phyloP scores from a whole-genome alignment of 2,888 invertebrate genomes.

The Heliconius erato region DNA sequence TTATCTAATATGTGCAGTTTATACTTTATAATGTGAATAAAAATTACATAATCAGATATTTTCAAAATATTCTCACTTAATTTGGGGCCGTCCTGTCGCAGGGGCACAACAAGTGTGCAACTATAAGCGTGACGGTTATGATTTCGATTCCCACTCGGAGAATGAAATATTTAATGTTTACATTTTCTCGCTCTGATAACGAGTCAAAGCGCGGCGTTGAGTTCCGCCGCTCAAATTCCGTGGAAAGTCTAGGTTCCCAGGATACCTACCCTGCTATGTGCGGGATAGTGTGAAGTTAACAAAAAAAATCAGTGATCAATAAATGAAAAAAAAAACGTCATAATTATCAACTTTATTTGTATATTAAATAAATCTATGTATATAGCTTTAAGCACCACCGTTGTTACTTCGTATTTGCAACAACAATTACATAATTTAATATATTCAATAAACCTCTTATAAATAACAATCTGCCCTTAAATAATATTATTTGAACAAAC shows the following conservation, averaged over 20 bases:
- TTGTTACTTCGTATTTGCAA: slow-evolving; percentile 63
- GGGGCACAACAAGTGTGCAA: too few relatives aligned
- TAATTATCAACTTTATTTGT: slow-evolving; percentile 59
- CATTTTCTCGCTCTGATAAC: too few relatives aligned
- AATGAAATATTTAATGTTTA: too few relatives aligned
- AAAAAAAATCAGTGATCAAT: neutral
- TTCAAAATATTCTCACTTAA: too few relatives aligned
- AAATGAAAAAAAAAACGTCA: slow-evolving; percentile 33
- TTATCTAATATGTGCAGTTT: too few relatives aligned
- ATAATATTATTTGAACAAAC: slow-evolving; percentile 45
- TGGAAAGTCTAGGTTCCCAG: neutral
- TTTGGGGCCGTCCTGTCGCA: too few relatives aligned
- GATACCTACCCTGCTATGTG: neutral
- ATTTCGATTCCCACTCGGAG: too few relatives aligned
- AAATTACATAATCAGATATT: too few relatives aligned
- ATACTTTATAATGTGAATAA: too few relatives aligned
- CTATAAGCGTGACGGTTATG: too few relatives aligned
- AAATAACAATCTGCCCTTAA: slow-evolving; percentile 61
- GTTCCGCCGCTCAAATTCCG: neutral
- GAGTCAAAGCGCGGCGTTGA: neutral
- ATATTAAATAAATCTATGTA: slow-evolving; percentile 63
- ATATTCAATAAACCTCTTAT: slow-evolving; percentile 61
- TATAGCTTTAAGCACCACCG: slow-evolving; percentile 78
- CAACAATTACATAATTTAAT: slow-evolving; percentile 59
- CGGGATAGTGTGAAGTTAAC: neutral